phyloP scores from a whole-genome alignment of 2,888 invertebrate species.

The Tenthredo mesomela region DNA sequence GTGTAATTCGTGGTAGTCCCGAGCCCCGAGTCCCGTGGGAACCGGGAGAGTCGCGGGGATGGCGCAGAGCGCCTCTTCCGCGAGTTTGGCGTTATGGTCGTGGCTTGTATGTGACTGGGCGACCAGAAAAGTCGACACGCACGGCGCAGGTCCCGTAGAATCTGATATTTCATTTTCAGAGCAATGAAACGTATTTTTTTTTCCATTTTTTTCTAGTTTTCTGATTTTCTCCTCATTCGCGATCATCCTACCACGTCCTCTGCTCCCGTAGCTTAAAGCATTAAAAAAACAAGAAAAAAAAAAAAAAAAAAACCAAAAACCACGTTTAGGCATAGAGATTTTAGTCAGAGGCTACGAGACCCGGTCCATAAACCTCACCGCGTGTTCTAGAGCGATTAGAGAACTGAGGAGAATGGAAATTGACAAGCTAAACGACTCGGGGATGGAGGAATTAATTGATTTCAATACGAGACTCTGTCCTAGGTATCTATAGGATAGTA shows the following conservation, averaged over 20 bases:
- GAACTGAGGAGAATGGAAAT: not conserved
- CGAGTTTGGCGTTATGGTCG: not conserved
- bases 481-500: not conserved
- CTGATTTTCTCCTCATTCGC: not conserved
- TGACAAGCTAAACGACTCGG: not conserved
- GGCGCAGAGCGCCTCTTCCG: conserved; percentile 36
- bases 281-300: not conserved
- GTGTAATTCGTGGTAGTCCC: conserved; percentile 30
- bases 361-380: not conserved
- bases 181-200: not conserved
- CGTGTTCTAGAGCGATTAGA: not conserved
- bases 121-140: conserved; percentile 10
- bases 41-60: conserved; percentile 22
- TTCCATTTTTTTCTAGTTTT: not conserved
- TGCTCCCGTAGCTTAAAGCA: not conserved
- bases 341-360: not conserved
- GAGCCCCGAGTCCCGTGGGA: conserved; percentile 32
- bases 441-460: not conserved
- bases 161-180: not conserved
- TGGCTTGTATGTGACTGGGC: conserved; percentile 24
- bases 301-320: not conserved
- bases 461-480: not conserved
- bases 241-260: not conserved
- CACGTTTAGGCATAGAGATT: not conserved
- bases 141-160: conserved; percentile 8